Conservation (phyloP, 1,140 invertebrate species). For the Acyrthosiphon pisum region DNA sequence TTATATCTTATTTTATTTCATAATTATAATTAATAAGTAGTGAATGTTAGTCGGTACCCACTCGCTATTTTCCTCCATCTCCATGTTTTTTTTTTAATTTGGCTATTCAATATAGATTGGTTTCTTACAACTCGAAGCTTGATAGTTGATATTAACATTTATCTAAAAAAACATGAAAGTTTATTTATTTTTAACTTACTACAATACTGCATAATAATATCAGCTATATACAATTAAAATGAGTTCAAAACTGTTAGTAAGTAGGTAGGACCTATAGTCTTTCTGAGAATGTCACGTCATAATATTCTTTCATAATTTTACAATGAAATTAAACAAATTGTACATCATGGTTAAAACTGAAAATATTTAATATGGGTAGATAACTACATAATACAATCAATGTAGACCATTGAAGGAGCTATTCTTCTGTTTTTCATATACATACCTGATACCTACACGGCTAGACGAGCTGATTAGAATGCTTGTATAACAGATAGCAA, state of each 20-base stretch:
- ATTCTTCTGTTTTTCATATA: neutral
- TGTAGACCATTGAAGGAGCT: neutral
- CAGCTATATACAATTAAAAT: neutral
- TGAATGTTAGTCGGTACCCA: neutral
- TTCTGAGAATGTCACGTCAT: neutral
- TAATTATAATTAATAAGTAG: neutral
- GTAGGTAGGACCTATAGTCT: neutral
- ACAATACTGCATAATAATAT: neutral
- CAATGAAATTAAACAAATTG: neutral
- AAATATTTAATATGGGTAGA: neutral
- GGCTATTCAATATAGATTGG: neutral
- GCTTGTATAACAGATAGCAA: neutral
- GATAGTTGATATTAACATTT: neutral
- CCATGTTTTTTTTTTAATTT: neutral
- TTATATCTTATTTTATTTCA: slow-evolving; percentile 1
- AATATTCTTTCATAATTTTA: neutral
- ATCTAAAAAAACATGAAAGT: neutral
- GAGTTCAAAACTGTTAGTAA: neutral
- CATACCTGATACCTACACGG: neutral
- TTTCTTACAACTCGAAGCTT: neutral
- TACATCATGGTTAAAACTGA: neutral
- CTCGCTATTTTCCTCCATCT: neutral
- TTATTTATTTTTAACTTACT: neutral
- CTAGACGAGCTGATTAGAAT: neutral
- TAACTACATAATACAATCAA: neutral